Conservation (phyloP, 2,113 vertebrate species). For the Embiotoca jacksoni region DNA sequence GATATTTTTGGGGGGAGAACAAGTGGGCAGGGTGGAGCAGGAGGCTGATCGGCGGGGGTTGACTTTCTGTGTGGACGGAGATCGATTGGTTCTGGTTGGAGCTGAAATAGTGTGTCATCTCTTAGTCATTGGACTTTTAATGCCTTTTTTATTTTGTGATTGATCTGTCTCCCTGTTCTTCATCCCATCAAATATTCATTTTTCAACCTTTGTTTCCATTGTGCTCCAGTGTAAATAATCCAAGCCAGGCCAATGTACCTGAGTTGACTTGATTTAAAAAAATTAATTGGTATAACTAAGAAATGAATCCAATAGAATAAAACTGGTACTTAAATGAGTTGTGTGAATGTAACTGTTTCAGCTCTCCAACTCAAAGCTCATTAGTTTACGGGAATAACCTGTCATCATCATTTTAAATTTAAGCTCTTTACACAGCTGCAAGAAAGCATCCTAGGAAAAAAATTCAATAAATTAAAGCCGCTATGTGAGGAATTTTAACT, state of each 20-base stretch:
- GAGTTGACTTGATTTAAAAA: too few species aligned
- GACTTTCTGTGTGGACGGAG: conserved; percentile 14
- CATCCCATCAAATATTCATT: neutral
- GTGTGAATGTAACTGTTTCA: neutral
- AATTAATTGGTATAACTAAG: too few species aligned
- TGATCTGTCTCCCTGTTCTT: neutral
- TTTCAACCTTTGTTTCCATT: too few species aligned
- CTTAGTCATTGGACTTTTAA: conserved; percentile 5
- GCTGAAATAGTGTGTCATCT: neutral
- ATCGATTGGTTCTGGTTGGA: neutral
- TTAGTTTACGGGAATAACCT: neutral
- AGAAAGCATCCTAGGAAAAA: accelerated
- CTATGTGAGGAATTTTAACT: conserved; percentile 5
- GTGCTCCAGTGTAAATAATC: too few species aligned
- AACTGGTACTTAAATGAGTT: too few species aligned
- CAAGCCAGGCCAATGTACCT: too few species aligned
- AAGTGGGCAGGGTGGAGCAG: conserved; percentile 3
- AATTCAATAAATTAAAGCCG: neutral
- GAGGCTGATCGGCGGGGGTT: neutral
- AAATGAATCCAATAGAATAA: too few species aligned
- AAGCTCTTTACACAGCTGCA: neutral
- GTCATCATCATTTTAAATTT: neutral
- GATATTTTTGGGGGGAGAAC: conserved; percentile 74
- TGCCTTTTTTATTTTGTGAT: neutral
- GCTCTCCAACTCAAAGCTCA: neutral